Base-by-base conservation (phyloP, 2,113 vertebrate species). In the Perccottus glenii region DNA sequence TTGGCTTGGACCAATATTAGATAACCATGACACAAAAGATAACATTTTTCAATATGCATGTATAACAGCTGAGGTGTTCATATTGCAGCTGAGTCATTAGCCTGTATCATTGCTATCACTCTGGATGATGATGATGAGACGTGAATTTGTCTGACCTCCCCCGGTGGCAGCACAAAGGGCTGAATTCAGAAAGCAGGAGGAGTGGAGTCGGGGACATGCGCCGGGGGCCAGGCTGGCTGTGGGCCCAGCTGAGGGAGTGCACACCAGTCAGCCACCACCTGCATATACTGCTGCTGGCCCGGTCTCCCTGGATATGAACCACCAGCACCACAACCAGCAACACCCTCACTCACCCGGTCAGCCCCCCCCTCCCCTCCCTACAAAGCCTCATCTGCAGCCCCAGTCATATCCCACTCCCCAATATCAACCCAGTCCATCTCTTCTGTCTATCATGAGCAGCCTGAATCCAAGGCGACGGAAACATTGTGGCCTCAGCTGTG, bases 211-310 rank as follows among this genome's bases (percentile, higher is more conserved):
- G 84, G 86, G 75, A 87, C 82, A 11, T 53, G 27, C 11, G 51
- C 86, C 80, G 51, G 78, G 84, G 90, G 87, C 82, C 87, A 84
- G 78, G 84, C 84, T 87, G 89, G 85, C 90, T 70, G 83, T 77
- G 14, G 75, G 79, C 88, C 87, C 81, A 88, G 85, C 87, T 89
- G 82, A 87, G 76, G 62, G 19, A 27, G 19, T 27, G 1, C 86
- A 80, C 83, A 89, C 84, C 84, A 89, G 86, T 85, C 84, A 89
- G 81, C 82, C 85, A 80, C 83, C 90, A 91, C 88, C 90, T 90
- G 90, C 89, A 90, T 33, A 53, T 87, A 66, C 77, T 83, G 83
- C 87, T 67, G 68, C 78, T 82, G 43, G 69, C 79, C 75, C 60
- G 51, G 63, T 75, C 79, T 82, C 77, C 69, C 78, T 83, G 80